Percentiles rank a stretch among this genome's conserved stretches.
Conservation (phyloP, 2,797 vertebrate species). For the Cercopithecus petaurista region DNA sequence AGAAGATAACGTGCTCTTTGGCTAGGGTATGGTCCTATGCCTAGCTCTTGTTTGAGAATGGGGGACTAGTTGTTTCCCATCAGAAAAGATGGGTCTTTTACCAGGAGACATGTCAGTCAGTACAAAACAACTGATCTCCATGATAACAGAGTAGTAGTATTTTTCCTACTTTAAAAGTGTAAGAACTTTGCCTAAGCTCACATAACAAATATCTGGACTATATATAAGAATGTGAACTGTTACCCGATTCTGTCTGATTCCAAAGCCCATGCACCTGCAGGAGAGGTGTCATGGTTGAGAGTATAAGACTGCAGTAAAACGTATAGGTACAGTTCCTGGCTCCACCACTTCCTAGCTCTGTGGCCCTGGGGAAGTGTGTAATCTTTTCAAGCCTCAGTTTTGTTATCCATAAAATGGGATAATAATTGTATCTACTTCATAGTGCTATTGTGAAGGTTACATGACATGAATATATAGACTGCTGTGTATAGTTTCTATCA, state of each 20-base stretch:
- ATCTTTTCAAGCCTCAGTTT: background rate
- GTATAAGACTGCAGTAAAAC: background rate
- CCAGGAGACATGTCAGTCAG: background rate
- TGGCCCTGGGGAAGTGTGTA: background rate
- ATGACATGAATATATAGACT: background rate
- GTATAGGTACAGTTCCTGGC: background rate
- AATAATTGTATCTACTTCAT: background rate
- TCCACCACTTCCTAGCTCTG: background rate
- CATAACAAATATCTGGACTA: background rate
- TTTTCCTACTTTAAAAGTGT: background rate
- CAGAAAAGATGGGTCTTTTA: background rate
- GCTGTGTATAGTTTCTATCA: background rate
- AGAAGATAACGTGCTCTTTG: background rate
- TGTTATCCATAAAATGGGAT: background rate
- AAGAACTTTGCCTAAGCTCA: background rate
- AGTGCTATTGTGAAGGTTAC: background rate
- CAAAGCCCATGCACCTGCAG: background rate
- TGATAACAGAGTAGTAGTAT: background rate
- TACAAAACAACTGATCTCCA: background rate
- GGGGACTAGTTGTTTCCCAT: background rate
- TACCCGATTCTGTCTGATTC: background rate
- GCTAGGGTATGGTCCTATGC: background rate
- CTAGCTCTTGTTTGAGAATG: background rate
- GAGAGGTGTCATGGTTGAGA: background rate
- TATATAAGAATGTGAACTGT: background rate